Conservation (phyloP, 2,113 vertebrate genomes). For the Egretta garzetta region DNA sequence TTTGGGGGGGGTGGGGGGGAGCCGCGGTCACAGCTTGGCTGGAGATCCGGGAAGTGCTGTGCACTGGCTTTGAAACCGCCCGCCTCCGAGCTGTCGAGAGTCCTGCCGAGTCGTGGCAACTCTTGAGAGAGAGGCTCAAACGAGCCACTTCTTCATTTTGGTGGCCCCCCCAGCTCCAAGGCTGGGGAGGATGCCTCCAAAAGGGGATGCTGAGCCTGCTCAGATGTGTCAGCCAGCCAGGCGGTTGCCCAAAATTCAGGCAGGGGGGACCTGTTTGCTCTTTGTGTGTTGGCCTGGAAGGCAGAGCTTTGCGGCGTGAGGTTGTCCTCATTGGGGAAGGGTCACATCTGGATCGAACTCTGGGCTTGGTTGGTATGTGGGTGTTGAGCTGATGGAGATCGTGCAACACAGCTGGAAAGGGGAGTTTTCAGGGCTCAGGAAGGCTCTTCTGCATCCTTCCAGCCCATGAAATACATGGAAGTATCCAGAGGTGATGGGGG, state of each 20-base stretch:
- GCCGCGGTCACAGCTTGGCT: not conserved
- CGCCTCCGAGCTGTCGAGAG: not conserved
- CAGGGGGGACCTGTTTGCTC: not conserved
- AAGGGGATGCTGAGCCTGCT: not conserved
- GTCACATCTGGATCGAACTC: accelerated
- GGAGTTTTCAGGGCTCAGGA: not conserved
- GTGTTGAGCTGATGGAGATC: not conserved
- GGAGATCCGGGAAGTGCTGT: not conserved
- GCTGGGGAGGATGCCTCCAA: not conserved
- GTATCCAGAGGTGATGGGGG: not conserved
- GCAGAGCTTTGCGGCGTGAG: accelerated
- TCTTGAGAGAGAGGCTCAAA: not conserved
- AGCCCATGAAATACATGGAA: accelerated
- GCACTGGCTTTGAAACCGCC: not conserved
- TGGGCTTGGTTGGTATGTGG: not conserved
- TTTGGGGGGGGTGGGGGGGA: conserved; percentile 9
- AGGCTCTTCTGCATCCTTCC: not conserved
- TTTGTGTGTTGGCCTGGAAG: not conserved
- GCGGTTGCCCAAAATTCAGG: not conserved
- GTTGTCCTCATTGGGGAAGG: not conserved
- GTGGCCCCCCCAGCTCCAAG: not conserved
- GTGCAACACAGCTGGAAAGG: not conserved
- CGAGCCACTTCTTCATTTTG: accelerated
- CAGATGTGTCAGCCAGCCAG: accelerated
- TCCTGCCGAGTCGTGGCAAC: not conserved